These are phyloP conservation scores for Shinisaurus crocodilurus DNA, from an alignment of 2,113 vertebrate species.

Conservation along the genomic window DNA sequence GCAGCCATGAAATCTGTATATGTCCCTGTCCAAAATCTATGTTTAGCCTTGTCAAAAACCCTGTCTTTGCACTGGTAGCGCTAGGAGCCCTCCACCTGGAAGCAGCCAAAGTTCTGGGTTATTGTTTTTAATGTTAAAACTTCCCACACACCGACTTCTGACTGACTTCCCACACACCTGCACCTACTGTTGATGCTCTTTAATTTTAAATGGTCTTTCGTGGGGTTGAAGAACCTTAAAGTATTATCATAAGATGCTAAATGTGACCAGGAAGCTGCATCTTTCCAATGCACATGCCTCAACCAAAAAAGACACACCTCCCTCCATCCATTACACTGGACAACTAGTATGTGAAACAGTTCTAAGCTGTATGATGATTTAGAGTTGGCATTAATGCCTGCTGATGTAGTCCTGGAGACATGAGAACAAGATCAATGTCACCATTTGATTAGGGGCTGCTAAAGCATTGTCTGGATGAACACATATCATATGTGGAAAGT, in stretches of 20 bases:
- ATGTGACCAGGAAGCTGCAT: neutral
- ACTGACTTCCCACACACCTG: neutral
- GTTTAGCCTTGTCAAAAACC: too few species aligned
- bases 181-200: neutral
- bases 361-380: neutral
- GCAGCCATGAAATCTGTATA: too few species aligned
- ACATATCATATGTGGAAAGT: neutral
- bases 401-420: neutral
- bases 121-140: constrained; percentile 23
- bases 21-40: too few species aligned
- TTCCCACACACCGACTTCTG: neutral
- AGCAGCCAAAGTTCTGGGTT: neutral
- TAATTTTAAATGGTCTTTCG: accelerated
- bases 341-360: neutral
- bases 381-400: neutral
- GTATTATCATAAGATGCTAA: neutral
- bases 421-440: neutral
- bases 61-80: too few species aligned
- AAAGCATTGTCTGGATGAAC: neutral
- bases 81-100: too few species aligned
- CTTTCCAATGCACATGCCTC: neutral
- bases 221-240: neutral
- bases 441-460: neutral
- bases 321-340: neutral
- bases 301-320: neutral